Base-by-base conservation (phyloP, 92 coral and sea anemone genomes). In the Parazoanthus atlanticus region DNA sequence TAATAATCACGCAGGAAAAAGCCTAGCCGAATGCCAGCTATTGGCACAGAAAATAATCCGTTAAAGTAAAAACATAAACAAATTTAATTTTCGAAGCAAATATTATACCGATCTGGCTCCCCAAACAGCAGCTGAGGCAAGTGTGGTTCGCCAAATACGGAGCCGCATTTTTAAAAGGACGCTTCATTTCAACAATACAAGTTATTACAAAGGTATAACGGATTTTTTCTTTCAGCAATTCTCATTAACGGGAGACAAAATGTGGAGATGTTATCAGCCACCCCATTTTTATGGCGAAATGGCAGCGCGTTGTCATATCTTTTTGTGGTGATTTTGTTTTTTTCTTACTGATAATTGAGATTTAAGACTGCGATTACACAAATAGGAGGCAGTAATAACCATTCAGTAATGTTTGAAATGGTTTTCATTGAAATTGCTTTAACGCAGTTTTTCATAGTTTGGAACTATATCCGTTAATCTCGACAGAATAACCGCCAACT, bases 41-140 rank as follows among this genome's bases (percentile, higher is more conserved):
- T 84, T 84, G 87, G 78, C 65, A 70, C 33, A 4, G 66, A 70
- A 70, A 84, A 15, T 70, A 41, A 84, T 69, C 78, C 65, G 64
- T 28, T 30, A 41, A 65, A 84, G 26, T 70, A 15, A 47, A 83
- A 84, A 41, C 5, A 43, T 19, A 29, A 84, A 84, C 64, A 84
- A 83, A 84, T 41, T 13, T 84, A 70, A 43, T 72, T 43, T 84
- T 84, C 29, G 78, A 69, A 21, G 77, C 33, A 40, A 83, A 83
- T 83, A 69, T 83, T 40, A 16, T 36, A 84, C 30, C 69, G 67
- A 70, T 25, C 1, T 38, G 32, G 58, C 3, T 38, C 31, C 36
- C 58, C 74, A 38, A 26, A 64, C 47, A 82, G 58, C 75, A 34
- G 75, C 52, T 82, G 74, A 13, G 34, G 54, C 61, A 15, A 66